A percentile compares a stretch with the other conserved stretches of the same genome.
These are phyloP conservation scores for Neoniphon sammara DNA, from an alignment of 2,797 vertebrate species.

Conservation along the genomic window DNA sequence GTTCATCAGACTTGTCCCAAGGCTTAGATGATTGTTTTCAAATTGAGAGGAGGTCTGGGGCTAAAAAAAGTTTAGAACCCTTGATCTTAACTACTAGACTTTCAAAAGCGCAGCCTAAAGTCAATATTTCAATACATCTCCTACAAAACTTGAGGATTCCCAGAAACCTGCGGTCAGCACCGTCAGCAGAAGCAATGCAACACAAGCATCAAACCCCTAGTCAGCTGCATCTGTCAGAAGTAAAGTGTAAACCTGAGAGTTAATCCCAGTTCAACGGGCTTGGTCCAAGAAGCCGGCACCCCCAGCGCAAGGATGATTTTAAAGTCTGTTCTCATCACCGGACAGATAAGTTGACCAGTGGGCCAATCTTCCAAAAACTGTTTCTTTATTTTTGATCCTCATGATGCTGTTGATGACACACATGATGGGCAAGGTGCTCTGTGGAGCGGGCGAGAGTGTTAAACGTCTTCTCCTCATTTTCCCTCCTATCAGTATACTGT, in stretches of 20 bases:
- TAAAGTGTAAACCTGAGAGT: background rate
- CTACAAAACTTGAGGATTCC: background rate
- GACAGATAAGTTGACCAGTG: background rate
- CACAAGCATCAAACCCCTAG: background rate
- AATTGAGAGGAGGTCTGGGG: background rate
- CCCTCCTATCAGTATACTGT: constrained; percentile 7
- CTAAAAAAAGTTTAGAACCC: background rate
- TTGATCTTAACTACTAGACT: background rate
- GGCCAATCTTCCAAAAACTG: background rate
- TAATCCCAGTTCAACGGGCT: background rate
- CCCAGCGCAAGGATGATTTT: constrained; percentile 4
- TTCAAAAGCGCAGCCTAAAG: background rate
- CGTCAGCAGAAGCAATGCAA: constrained; percentile 13
- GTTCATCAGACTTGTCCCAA: background rate
- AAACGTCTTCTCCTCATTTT: background rate
- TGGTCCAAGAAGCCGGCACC: constrained; percentile 30
- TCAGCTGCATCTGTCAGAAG: constrained; percentile 2
- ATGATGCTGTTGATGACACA: background rate
- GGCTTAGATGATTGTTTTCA: background rate
- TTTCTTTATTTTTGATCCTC: background rate
- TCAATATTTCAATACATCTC: background rate
- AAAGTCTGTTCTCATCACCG: constrained; percentile 9
- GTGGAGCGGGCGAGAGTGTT: background rate
- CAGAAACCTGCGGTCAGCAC: background rate
- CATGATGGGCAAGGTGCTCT: constrained; percentile 1